These are phyloP conservation scores for Scartelaos histophorus DNA, from an alignment of 2,113 vertebrate species.

Conservation along the genomic window DNA sequence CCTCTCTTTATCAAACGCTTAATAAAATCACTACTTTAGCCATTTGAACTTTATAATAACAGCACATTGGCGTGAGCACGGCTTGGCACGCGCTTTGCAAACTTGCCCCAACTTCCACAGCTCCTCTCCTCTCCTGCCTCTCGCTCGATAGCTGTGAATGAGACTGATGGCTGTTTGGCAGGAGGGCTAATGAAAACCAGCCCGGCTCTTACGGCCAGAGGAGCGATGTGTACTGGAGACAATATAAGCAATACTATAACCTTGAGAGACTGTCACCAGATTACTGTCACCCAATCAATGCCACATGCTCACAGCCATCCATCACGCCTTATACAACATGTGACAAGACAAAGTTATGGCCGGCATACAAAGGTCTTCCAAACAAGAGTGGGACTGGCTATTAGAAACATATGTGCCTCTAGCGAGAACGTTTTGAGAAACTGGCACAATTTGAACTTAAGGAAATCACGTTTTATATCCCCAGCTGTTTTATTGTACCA, in stretches of 20 bases:
- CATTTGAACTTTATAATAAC: background rate
- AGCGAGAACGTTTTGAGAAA: conserved; percentile 25
- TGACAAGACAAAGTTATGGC: conserved; percentile 47
- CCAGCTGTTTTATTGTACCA: conserved; percentile 70
- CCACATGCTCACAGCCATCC: conserved; percentile 61
- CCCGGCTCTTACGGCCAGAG: conserved; percentile 26
- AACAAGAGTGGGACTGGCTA: conserved; percentile 37
- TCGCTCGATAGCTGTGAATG: conserved; percentile 25
- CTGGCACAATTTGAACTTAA: conserved; percentile 59
- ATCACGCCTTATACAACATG: conserved; percentile 44
- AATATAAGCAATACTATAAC: conserved; percentile 61
- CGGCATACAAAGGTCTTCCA: conserved; percentile 40
- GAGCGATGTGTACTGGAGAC: conserved; percentile 69
- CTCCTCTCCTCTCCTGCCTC: conserved; percentile 16
- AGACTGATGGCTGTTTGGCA: conserved; percentile 52
- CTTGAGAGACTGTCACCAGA: conserved; percentile 60
- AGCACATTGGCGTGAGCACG: background rate
- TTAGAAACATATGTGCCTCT: conserved; percentile 70
- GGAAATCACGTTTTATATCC: conserved; percentile 72
- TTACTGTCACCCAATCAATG: conserved; percentile 62
- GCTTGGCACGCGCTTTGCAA: background rate
- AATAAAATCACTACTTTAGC: background rate
- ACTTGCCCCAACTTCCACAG: conserved; percentile 25
- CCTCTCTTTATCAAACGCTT: background rate
- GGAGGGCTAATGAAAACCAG: conserved; percentile 69